Conservation (phyloP, 2,113 vertebrate species). For the Haliaeetus leucogaster region DNA sequence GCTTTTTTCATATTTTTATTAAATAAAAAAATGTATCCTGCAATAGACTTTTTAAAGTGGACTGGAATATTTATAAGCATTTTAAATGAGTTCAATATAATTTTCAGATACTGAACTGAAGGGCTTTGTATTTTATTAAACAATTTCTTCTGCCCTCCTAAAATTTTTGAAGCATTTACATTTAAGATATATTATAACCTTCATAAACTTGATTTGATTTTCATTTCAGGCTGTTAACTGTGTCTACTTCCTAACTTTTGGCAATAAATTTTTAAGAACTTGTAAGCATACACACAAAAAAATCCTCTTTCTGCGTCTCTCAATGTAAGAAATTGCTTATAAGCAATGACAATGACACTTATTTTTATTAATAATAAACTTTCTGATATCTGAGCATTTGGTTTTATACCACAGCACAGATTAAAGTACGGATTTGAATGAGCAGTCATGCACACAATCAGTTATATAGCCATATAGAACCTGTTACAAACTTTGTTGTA, state of each 20-base stretch:
- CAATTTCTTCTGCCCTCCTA: background rate
- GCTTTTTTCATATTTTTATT: rapidly evolving
- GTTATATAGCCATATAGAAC: background rate
- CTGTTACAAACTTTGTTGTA: background rate
- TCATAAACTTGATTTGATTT: background rate
- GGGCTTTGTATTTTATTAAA: background rate
- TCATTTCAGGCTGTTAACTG: background rate
- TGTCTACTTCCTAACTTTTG: background rate
- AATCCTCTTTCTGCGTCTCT: background rate
- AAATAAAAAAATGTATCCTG: background rate
- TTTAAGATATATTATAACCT: background rate
- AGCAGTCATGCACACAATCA: background rate
- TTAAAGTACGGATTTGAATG: background rate
- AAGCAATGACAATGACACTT: background rate
- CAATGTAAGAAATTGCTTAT: background rate
- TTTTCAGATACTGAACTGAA: background rate
- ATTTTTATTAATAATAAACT: background rate
- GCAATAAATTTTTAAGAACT: background rate
- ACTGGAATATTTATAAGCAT: background rate
- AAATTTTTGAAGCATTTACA: background rate
- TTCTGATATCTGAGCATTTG: background rate
- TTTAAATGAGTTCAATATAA: background rate
- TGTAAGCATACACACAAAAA: background rate
- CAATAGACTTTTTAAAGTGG: background rate
- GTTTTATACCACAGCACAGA: background rate